Evolutionary conservation across 2,797 vertebrate genomes (phyloP).

Genomic region (Craterocephalus amniculus): DNA sequence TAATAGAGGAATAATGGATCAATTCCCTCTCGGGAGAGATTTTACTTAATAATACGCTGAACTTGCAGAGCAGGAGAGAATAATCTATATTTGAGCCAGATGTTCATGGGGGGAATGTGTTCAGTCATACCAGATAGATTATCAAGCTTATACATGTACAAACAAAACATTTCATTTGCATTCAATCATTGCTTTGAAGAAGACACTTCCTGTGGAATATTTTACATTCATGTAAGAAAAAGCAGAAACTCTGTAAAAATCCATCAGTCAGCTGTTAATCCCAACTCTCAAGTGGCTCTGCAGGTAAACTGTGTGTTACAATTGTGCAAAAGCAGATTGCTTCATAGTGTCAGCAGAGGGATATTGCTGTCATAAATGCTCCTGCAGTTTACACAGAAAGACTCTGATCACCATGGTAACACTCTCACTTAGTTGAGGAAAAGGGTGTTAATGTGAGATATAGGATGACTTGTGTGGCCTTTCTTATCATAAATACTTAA

Average conservation of each 20-base stretch:
- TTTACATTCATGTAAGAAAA: slow-evolving; percentile 8
- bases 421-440: slow-evolving; percentile 39
- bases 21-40: not conserved
- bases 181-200: slow-evolving; percentile 4
- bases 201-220: slow-evolving; percentile 19
- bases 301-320: slow-evolving; percentile 43
- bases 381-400: slow-evolving; percentile 47
- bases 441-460: slow-evolving; percentile 33
- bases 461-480: slow-evolving; percentile 5
- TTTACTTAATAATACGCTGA: not conserved
- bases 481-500: slow-evolving; percentile 10
- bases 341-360: slow-evolving; percentile 45
- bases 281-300: slow-evolving; percentile 29
- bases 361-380: slow-evolving; percentile 40
- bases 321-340: slow-evolving; percentile 37
- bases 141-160: not conserved
- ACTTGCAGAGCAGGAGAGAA: not conserved
- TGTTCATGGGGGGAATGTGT: not conserved
- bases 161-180: not conserved
- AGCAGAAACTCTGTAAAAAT: not conserved
- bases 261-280: slow-evolving; percentile 26
- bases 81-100: not conserved
- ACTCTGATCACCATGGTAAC: slow-evolving; percentile 79
- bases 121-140: not conserved
- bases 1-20: slow-evolving; percentile 1